Conservation (phyloP, 2,888 invertebrate genomes). For the Tuta absoluta region DNA sequence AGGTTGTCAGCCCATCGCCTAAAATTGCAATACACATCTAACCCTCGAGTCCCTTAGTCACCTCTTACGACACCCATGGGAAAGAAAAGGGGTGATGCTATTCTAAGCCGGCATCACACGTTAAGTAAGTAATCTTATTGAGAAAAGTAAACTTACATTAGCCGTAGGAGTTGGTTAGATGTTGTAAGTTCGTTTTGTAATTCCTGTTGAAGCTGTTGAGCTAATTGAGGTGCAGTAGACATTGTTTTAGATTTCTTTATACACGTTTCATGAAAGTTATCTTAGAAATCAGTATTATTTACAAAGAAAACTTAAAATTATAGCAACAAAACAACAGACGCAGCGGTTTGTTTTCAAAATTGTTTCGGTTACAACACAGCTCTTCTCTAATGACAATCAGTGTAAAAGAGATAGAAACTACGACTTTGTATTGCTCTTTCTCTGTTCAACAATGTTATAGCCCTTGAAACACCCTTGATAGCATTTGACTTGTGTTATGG, state of each 20-base stretch:
- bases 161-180: constrained; percentile 61
- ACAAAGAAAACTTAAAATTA: no score
- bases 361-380: background rate
- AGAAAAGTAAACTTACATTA: constrained; percentile 55
- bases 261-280: background rate
- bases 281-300: background rate
- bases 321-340: background rate
- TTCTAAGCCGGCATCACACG: no score
- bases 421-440: background rate
- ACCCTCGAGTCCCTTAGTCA: no score
- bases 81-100: no score
- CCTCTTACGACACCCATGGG: no score
- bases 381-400: background rate
- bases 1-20: no score
- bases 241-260: constrained; percentile 32
- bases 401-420: background rate
- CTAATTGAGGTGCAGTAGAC: constrained; percentile 35
- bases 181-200: constrained; percentile 67
- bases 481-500: background rate
- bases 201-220: constrained; percentile 62
- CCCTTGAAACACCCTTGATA: no score
- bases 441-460: background rate
- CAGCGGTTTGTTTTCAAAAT: background rate
- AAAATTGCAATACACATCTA: no score
- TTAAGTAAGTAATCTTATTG: no score